A percentile compares a stretch with the other conserved stretches of the same genome.
Evolutionary conservation across 2,888 invertebrate species (phyloP).

Genomic region (Tetragnatha montana): DNA sequence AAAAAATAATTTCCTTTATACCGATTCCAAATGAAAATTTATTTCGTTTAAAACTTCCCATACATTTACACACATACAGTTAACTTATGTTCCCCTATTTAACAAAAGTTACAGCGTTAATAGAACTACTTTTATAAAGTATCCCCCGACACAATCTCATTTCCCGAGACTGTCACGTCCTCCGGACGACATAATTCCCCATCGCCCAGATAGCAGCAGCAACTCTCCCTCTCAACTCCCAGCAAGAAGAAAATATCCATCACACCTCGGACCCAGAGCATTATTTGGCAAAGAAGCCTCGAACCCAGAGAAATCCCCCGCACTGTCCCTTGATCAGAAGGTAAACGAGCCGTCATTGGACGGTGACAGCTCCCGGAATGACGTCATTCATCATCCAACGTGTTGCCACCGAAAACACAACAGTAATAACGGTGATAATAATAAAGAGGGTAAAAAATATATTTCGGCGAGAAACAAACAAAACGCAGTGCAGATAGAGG

Average conservation of each 20-base stretch:
- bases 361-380: slow-evolving; percentile 52
- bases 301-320: slow-evolving; percentile 20
- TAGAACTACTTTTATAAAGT: not conserved
- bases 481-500: slow-evolving; percentile 21
- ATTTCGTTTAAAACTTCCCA: no score
- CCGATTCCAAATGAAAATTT: no score
- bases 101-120: no score
- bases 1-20: no score
- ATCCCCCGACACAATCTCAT: not conserved
- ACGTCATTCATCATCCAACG: slow-evolving; percentile 44
- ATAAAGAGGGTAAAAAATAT: not conserved
- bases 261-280: not conserved
- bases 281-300: slow-evolving; percentile 4
- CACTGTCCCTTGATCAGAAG: slow-evolving; percentile 35
- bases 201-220: not conserved
- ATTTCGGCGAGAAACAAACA: slow-evolving; percentile 14
- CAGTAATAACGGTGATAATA: not conserved
- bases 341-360: slow-evolving; percentile 54
- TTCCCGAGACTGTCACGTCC: not conserved
- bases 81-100: no score
- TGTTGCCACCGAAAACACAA: not conserved
- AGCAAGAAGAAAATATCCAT: slow-evolving; percentile 3
- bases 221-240: not conserved
- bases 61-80: no score
- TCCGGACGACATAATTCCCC: not conserved